A percentile compares a stretch with the other conserved stretches of the same genome.
These are phyloP conservation scores for Metallyticus violacea DNA, from an alignment of 2,888 invertebrate species.

Conservation along the genomic window DNA sequence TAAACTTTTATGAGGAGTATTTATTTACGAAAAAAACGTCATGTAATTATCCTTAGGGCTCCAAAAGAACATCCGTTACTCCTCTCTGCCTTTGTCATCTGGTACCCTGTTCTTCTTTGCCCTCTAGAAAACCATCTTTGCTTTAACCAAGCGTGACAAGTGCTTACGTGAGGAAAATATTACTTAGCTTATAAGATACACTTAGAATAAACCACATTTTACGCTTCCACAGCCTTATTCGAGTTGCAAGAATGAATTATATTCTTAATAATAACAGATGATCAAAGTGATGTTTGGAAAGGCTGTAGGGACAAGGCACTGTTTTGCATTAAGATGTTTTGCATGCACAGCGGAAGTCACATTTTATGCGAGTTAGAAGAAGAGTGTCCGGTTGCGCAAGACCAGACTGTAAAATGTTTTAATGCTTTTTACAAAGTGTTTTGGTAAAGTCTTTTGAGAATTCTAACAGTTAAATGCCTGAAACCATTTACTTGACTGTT, in stretches of 20 bases:
- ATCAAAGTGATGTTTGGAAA: no score
- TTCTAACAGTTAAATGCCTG: no score
- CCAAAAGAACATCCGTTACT: not conserved
- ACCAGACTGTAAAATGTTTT: not conserved
- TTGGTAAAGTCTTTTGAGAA: no score
- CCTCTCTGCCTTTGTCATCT: not conserved
- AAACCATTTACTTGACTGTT: no score
- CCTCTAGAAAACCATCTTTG: not conserved
- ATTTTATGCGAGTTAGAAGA: not conserved
- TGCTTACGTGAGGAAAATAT: not conserved
- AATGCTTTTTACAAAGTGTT: not conserved
- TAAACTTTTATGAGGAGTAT: not conserved
- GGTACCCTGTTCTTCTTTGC: not conserved
- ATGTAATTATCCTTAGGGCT: not conserved
- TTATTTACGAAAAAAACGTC: not conserved
- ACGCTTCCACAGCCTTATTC: not conserved
- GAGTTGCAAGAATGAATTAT: not conserved
- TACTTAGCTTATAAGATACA: not conserved
- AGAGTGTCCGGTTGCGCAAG: not conserved
- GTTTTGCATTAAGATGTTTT: no score
- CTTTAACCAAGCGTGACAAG: not conserved
- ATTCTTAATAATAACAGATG: no score
- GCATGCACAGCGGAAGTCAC: not conserved
- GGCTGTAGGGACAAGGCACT: no score
- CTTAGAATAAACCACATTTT: not conserved